Evolutionary conservation across 2,113 vertebrate genomes (phyloP).

Genomic region (Lota lota): DNA sequence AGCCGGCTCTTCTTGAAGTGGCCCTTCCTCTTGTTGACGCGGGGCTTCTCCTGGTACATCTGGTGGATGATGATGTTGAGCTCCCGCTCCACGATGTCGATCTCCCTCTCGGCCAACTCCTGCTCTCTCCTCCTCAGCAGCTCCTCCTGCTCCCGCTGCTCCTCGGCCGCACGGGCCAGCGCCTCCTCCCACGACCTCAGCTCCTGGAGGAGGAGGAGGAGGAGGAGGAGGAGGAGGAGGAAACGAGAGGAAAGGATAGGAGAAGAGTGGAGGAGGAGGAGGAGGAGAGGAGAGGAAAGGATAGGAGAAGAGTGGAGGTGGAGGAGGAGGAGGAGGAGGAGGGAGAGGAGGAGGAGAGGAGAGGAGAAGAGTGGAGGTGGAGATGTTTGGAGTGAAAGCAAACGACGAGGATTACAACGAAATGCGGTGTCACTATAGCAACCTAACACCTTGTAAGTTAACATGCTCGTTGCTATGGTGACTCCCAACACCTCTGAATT

Average conservation of each 20-base stretch:
- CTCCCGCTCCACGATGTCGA: conserved; percentile 89
- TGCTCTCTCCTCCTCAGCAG: conserved; percentile 83
- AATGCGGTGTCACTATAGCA: conserved; percentile 12
- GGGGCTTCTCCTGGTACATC: conserved; percentile 88
- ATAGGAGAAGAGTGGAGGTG: neutral
- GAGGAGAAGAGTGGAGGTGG: neutral
- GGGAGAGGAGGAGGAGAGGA: no score
- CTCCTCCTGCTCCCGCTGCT: conserved; percentile 87
- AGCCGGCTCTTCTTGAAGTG: conserved; percentile 86
- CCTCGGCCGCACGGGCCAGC: conserved; percentile 81
- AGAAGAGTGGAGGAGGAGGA: neutral
- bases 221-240: neutral
- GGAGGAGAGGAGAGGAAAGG: neutral
- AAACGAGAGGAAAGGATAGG: neutral
- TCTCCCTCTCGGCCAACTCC: conserved; percentile 86
- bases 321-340: no score
- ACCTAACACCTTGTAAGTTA: conserved; percentile 29
- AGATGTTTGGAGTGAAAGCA: neutral
- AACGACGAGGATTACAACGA: neutral
- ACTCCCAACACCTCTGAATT: no score
- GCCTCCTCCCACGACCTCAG: conserved; percentile 89
- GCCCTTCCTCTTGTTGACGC: conserved; percentile 85
- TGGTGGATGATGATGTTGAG: conserved; percentile 91
- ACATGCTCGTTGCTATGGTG: no score
- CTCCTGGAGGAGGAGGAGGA: conserved; percentile 67